Conservation (phyloP, 2,797 vertebrate species). For the Zalophus californianus region DNA sequence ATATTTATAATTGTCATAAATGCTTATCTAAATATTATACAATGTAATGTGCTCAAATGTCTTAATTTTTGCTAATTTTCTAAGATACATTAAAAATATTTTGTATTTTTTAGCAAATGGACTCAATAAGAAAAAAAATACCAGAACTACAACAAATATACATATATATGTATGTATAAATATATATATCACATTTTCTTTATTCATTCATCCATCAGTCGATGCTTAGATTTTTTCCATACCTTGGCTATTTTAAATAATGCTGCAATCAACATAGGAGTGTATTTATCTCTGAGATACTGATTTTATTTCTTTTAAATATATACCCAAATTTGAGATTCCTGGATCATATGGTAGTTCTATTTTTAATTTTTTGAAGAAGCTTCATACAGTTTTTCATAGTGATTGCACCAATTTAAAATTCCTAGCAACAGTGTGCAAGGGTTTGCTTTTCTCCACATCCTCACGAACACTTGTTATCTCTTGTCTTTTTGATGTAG, state of each 20-base stretch:
- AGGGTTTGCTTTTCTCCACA: background rate
- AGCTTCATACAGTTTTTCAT: background rate
- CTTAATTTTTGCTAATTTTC: slow-evolving; percentile 82
- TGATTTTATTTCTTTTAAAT: background rate
- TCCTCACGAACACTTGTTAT: background rate
- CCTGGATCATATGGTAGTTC: background rate
- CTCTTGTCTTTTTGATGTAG: background rate
- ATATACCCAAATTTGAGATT: background rate
- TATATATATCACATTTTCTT: background rate
- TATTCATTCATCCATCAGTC: background rate
- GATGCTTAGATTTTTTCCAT: background rate
- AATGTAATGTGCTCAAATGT: slow-evolving; percentile 64
- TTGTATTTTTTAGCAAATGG: slow-evolving; percentile 78
- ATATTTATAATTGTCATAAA: slow-evolving; percentile 78
- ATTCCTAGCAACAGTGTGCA: background rate
- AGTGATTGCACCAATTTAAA: background rate
- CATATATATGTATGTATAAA: background rate
- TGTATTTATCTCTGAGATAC: background rate
- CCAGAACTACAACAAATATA: background rate
- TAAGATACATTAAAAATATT: slow-evolving; percentile 78
- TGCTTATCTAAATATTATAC: slow-evolving; percentile 54
- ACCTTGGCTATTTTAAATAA: background rate
- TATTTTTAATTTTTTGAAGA: background rate
- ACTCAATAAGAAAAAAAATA: slow-evolving; percentile 64
- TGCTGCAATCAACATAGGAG: background rate